Percentiles rank a stretch among this genome's conserved stretches.
These are phyloP conservation scores for Euschistus heros DNA, from an alignment of 1,140 invertebrate species.

Conservation along the genomic window DNA sequence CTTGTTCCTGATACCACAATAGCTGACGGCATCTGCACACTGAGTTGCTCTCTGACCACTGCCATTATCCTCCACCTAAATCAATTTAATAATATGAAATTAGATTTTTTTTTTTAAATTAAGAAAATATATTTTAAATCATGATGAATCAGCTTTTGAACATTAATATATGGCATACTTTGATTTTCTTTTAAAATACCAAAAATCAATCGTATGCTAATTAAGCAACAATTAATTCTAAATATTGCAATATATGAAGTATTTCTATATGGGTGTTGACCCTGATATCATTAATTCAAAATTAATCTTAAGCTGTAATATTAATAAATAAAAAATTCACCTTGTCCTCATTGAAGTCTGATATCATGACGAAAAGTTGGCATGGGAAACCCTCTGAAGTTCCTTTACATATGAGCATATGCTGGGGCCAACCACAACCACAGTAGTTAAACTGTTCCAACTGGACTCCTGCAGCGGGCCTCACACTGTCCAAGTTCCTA, in stretches of 20 bases:
- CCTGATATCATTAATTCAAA: no score
- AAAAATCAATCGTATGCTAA: no score
- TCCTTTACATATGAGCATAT: conserved; percentile 70
- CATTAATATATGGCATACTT: no score
- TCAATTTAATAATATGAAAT: background rate
- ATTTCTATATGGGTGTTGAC: no score
- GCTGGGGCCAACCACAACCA: conserved; percentile 79
- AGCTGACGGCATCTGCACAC: conserved; percentile 49
- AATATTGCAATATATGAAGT: no score
- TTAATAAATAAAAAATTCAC: conserved; percentile 36
- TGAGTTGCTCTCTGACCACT: no score
- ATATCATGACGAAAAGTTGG: conserved; percentile 70
- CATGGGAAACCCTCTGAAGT: conserved; percentile 51
- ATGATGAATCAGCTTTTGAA: no score
- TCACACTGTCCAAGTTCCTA: conserved; percentile 40
- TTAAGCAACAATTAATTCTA: no score
- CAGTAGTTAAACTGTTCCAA: conserved; percentile 53
- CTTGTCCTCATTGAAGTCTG: conserved; percentile 57
- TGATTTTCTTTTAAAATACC: no score
- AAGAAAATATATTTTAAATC: background rate
- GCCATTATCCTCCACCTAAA: background rate
- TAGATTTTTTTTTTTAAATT: background rate
- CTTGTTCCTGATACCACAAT: conserved; percentile 59
- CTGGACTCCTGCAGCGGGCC: conserved; percentile 32
- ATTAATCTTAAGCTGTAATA: no score